phyloP scores from a whole-genome alignment of 2,797 vertebrate species.

The Apogon hyalosoma region DNA sequence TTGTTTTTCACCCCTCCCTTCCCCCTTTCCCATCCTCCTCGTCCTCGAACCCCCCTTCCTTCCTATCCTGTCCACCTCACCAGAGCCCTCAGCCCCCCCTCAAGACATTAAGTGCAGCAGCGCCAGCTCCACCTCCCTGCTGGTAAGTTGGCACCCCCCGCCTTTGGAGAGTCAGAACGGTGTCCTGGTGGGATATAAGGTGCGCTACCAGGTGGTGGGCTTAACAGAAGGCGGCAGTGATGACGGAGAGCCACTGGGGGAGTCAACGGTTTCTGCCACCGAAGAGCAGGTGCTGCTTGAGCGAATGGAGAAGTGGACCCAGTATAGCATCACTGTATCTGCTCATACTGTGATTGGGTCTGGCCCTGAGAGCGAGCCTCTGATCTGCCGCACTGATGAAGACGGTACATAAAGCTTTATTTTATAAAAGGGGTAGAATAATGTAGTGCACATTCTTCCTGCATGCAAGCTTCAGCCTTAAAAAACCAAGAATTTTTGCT shows the following conservation, averaged over 20 bases:
- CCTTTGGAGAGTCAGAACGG: conserved; percentile 94
- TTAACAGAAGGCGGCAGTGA: conserved; percentile 82
- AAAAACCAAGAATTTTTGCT: neutral
- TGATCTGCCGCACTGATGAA: conserved; percentile 94
- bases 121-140: conserved; percentile 95
- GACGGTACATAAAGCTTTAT: conserved; percentile 85
- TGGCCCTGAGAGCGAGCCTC: conserved; percentile 93
- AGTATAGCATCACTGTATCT: conserved; percentile 91
- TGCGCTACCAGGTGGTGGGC: conserved; percentile 92
- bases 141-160: conserved; percentile 99
- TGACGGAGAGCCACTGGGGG: conserved; percentile 83
- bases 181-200: conserved; percentile 92
- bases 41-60: conserved; percentile 65
- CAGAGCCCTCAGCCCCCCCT: conserved; percentile 99
- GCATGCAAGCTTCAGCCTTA: too few relatives aligned
- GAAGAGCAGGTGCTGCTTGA: conserved; percentile 90
- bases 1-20: conserved; percentile 86
- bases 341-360: conserved; percentile 91
- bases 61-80: conserved; percentile 81
- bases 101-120: conserved; percentile 97
- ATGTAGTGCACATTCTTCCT: neutral
- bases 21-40: conserved; percentile 72
- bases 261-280: conserved; percentile 86
- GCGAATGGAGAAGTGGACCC: conserved; percentile 96
- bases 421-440: neutral